Evolutionary conservation across 2,888 invertebrate species (phyloP), one percentile per base, ranked within the genome.

Genomic region (Boloria euphrosyne): DNA sequence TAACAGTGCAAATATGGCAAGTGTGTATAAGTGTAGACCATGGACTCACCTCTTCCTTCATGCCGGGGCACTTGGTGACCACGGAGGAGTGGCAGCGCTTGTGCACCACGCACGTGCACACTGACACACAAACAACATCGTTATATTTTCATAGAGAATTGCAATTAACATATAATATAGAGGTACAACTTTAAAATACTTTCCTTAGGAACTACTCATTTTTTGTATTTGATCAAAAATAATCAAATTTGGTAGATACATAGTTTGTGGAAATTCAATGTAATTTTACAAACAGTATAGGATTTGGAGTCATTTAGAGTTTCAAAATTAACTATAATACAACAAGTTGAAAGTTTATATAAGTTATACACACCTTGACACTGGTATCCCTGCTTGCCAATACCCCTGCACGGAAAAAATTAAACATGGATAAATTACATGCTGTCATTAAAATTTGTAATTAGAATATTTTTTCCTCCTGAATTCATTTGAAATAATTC

Each of bases 101-200:
- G 94, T 99, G 99, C 73, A 99, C 99, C 81, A 99, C 99, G 89
- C 98, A 98, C 69, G 99, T 99, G 91, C 99, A 99, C 74, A 99
- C 99, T 98, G 94, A 66, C 27, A 93, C 18, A 55, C 18, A 38
- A 17, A 54, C 16, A 54, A n/a, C 4, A 14, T 22, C 6, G 1
- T 5, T 0, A 51, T 14, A 38, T 10, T 31, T 47, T n/a, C n/a
- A n/a, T n/a, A n/a, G n/a, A n/a, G n/a, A n/a, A n/a, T n/a, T n/a
- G n/a, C n/a, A n/a, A n/a, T n/a, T n/a, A n/a, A n/a, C n/a, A n/a
- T n/a, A n/a, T n/a, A n/a, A n/a, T n/a, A n/a, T n/a, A n/a, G n/a
- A n/a, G n/a, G n/a, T n/a, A n/a, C n/a, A n/a, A n/a, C n/a, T n/a
- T n/a, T n/a, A n/a, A n/a, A n/a, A n/a, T n/a, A n/a, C n/a, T n/a